Conservation (phyloP, 2,888 invertebrate species). For the Lasioglossum villosulum region DNA sequence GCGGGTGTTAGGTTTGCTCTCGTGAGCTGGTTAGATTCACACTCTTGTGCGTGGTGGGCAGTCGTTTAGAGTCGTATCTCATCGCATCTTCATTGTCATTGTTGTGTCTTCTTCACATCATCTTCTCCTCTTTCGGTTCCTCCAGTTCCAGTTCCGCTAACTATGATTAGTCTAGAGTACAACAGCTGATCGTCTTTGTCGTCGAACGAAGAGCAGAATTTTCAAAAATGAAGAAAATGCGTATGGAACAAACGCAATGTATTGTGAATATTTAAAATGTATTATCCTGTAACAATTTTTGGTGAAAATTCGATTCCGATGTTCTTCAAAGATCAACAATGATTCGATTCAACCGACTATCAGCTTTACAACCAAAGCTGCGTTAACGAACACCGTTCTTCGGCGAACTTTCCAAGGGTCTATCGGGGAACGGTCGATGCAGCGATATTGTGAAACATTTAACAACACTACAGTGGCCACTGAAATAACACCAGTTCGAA, state of each 20-base stretch:
- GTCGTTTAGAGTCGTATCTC: too few relatives aligned
- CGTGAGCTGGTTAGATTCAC: too few relatives aligned
- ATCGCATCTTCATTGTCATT: too few relatives aligned
- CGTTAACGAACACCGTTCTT: background rate
- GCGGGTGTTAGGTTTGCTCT: too few relatives aligned
- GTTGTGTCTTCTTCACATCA: too few relatives aligned
- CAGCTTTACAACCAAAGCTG: background rate
- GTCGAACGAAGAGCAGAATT: background rate
- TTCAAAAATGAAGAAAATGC: background rate
- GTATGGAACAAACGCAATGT: background rate
- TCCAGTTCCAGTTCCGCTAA: too few relatives aligned
- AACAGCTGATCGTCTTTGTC: too few relatives aligned
- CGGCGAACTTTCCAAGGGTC: background rate
- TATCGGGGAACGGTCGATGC: background rate
- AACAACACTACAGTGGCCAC: constrained; percentile 1
- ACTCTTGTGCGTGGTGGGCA: too few relatives aligned
- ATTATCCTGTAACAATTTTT: background rate
- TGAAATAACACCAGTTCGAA: background rate
- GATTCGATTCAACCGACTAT: background rate
- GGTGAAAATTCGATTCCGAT: background rate
- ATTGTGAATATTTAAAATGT: too few relatives aligned
- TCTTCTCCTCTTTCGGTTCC: too few relatives aligned
- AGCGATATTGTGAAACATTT: background rate
- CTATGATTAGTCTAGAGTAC: too few relatives aligned
- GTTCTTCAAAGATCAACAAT: background rate